These are phyloP conservation scores for Antechinus stuartii DNA, from an alignment of 2,113 vertebrate species.

Conservation along the genomic window DNA sequence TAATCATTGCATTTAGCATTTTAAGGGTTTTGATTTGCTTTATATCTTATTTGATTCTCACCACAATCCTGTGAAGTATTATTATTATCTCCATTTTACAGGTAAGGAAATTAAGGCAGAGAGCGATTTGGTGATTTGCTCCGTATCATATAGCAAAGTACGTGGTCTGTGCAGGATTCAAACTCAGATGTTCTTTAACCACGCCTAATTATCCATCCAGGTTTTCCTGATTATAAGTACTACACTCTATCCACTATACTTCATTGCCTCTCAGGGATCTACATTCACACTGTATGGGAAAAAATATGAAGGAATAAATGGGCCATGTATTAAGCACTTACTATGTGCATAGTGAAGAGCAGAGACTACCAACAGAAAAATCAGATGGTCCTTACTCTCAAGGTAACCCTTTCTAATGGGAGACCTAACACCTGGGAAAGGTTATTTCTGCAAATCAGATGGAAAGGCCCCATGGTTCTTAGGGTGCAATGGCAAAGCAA, in stretches of 20 bases:
- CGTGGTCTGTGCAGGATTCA: too few relatives aligned
- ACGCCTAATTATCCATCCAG: neutral
- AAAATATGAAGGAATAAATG: neutral
- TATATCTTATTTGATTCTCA: neutral
- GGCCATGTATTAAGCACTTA: neutral
- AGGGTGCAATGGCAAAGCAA: neutral
- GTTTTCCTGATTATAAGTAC: neutral
- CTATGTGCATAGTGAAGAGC: neutral
- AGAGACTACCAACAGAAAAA: too few relatives aligned
- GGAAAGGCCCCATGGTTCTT: neutral
- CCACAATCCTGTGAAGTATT: neutral
- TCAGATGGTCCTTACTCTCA: neutral
- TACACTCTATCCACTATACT: neutral
- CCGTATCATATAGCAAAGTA: too few relatives aligned
- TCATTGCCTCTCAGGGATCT: neutral
- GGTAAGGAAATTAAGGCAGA: too few relatives aligned
- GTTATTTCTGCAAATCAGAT: neutral
- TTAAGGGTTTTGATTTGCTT: neutral
- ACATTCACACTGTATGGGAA: neutral
- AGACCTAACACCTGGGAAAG: neutral
- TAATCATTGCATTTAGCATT: neutral
- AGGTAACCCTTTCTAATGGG: neutral
- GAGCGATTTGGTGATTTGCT: too few relatives aligned
- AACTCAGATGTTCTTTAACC: too few relatives aligned
- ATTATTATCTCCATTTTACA: neutral